Evolutionary conservation across 2,797 vertebrate genomes (phyloP), one percentile per base, ranked within the genome.

Genomic region (Natrix natrix): DNA sequence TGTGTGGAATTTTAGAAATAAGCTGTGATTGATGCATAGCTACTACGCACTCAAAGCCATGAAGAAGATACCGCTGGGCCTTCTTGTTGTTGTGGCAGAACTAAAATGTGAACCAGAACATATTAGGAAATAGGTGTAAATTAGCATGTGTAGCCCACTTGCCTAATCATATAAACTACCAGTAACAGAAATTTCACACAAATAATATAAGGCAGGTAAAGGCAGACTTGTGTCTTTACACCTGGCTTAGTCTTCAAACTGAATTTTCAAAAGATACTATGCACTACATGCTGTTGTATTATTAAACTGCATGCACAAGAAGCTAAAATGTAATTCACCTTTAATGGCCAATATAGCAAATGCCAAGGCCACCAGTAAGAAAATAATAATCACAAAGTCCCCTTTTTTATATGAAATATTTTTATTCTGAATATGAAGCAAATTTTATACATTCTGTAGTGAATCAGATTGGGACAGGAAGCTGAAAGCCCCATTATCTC

Each of bases 41-140:
- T 92, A 99, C 99, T 69, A 99, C 98, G 95, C 99, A 99, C 97
- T 99, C 99, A 17, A 99, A 98, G 8, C 99, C 99, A 91, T 99
- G 98, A 94, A 99, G 96, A 93, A 99, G 98, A 95, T 99, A 99
- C 96, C 98, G 98, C 96, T 99, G 99, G 95, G 99, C 99, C 94
- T 99, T 99, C 97, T 99, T 99, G 97, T 99, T 99, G 97, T 99
- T 99, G 97, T 99, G 98, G 97, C 99, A 99, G 96, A 99, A 99
- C 99, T 99, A 89, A 3, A 90, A 54, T 20, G 61, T 1, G 89
- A 59, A 28, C 22, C 92, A 94, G 1, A 92, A 94, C 0, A 90
- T 1, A 59, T 95, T 88, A 95, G 91, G 10, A 17, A 88, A 88
- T n/a, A 86, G 26, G 26, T 48, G 24, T 56, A 57, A 55, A 28